Base-by-base conservation (phyloP, 37 sponge, comb jelly and placozoan genomes). In the Cliona cf. orientalis region DNA sequence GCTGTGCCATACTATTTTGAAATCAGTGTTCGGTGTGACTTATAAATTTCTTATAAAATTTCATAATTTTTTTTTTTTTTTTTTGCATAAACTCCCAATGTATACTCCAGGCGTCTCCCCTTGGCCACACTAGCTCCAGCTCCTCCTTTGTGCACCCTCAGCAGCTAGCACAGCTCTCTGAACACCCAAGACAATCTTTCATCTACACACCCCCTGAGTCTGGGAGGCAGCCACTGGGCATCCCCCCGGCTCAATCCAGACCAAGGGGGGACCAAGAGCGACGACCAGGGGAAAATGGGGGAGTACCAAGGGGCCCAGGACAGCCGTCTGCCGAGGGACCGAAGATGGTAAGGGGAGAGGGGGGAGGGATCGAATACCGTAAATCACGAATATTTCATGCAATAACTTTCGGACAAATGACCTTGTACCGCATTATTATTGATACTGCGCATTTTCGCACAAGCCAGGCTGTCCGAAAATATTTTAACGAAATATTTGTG, bases 301-400 rank as follows among this genome's bases (percentile, higher is more conserved):
- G 84, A 40, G 68, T 76, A 23, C 49, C 57, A 35, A 34, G 55
- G 12, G 42, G 42, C 1, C 42, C 26, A 1, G 67, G 55, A 36
- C 25, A 17, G 25, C 22, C 41, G 31, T 22, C 32, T 39, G 40
- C 39, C 3, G 91, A 91, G 19, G 89, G 82, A 4, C 89, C 91
- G 25, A 91, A 91, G 58, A 91, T 91, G 91, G 91, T 91, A 37
- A 36, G 91, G 23, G 17, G 39, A 32, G n/a, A n/a, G n/a, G n/a
- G n/a, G n/a, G n/a, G n/a, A n/a, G n/a, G n/a, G n/a, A n/a, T n/a
- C n/a, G n/a, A n/a, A n/a, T n/a, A n/a, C n/a, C n/a, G n/a, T n/a
- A n/a, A n/a, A n/a, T n/a, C n/a, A n/a, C n/a, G n/a, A n/a, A n/a
- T n/a, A n/a, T n/a, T n/a, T n/a, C n/a, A n/a, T n/a, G n/a, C n/a